Evolutionary conservation across 2,888 invertebrate genomes (phyloP).

Genomic region (Pristionchus arcanus): DNA sequence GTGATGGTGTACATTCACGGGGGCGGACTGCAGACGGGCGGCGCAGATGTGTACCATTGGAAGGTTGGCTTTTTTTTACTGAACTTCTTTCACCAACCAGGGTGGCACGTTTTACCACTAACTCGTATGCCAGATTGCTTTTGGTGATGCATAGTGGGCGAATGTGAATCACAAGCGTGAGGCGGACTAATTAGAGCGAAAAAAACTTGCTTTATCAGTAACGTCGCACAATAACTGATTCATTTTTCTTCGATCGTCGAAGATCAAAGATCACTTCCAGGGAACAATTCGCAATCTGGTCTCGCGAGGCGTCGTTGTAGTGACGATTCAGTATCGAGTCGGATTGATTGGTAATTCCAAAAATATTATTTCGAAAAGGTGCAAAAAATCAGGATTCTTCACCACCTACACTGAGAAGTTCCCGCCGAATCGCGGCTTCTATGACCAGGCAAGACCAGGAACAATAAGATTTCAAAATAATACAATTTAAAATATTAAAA

Average conservation of each 20-base stretch:
- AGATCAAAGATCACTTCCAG: slow-evolving; percentile 1
- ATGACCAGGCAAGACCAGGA: background rate
- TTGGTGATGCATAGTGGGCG: too few relatives aligned
- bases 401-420: slow-evolving; percentile 14
- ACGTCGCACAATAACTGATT: too few relatives aligned
- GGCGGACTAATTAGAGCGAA: too few relatives aligned
- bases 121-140: too few relatives aligned
- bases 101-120: too few relatives aligned
- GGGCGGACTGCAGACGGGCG: background rate
- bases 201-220: too few relatives aligned
- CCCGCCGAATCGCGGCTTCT: slow-evolving; percentile 39
- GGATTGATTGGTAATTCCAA: background rate
- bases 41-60: slow-evolving; percentile 10
- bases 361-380: too few relatives aligned
- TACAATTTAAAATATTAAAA: background rate
- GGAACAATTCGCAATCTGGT: slow-evolving; percentile 41
- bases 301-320: slow-evolving; percentile 41
- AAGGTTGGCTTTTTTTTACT: background rate
- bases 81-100: too few relatives aligned
- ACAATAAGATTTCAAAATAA: too few relatives aligned
- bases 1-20: slow-evolving; percentile 21
- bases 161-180: too few relatives aligned
- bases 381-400: background rate
- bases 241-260: background rate
- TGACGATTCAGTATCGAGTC: slow-evolving; percentile 34